A percentile compares a stretch with the other conserved stretches of the same genome.
Evolutionary conservation across 2,113 vertebrate genomes (phyloP).

Genomic region (Catharus minimus): DNA sequence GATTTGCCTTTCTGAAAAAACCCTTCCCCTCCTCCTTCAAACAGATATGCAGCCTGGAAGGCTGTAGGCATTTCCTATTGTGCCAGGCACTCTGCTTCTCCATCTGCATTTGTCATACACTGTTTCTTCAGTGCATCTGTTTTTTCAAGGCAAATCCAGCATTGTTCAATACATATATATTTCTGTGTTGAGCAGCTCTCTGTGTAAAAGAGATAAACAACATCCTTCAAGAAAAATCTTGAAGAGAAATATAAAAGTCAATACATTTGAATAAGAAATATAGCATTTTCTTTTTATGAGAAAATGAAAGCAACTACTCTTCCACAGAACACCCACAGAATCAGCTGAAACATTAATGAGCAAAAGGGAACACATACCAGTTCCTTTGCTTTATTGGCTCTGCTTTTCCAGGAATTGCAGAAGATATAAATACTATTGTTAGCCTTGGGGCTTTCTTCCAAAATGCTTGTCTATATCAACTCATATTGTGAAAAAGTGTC

Average conservation of each 20-base stretch:
- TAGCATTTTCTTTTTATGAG: slow-evolving; percentile 31
- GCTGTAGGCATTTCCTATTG: neutral
- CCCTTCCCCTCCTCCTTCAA: neutral
- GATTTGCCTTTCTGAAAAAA: neutral
- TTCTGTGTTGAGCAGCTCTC: neutral
- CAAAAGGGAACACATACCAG: slow-evolving; percentile 34
- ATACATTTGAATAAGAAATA: slow-evolving; percentile 51
- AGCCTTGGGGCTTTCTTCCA: slow-evolving; percentile 66
- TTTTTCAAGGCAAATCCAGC: neutral
- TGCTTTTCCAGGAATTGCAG: slow-evolving; percentile 57
- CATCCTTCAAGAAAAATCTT: slow-evolving; percentile 41
- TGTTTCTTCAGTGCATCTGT: neutral
- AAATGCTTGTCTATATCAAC: slow-evolving; percentile 71
- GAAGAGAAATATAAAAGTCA: slow-evolving; percentile 36
- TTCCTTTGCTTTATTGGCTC: slow-evolving; percentile 61
- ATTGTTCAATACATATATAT: neutral
- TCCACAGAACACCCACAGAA: slow-evolving; percentile 55
- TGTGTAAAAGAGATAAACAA: slow-evolving; percentile 47
- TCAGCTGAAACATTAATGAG: slow-evolving; percentile 65
- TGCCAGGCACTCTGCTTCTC: neutral
- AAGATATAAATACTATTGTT: slow-evolving; percentile 72
- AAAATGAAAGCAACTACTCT: slow-evolving; percentile 64
- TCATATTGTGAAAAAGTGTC: slow-evolving; percentile 60
- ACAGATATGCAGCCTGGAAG: neutral
- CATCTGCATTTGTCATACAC: neutral